Percentiles rank a stretch among this genome's conserved stretches.
These are phyloP conservation scores for Allacma fusca DNA, from an alignment of 2,888 invertebrate species.

Conservation along the genomic window DNA sequence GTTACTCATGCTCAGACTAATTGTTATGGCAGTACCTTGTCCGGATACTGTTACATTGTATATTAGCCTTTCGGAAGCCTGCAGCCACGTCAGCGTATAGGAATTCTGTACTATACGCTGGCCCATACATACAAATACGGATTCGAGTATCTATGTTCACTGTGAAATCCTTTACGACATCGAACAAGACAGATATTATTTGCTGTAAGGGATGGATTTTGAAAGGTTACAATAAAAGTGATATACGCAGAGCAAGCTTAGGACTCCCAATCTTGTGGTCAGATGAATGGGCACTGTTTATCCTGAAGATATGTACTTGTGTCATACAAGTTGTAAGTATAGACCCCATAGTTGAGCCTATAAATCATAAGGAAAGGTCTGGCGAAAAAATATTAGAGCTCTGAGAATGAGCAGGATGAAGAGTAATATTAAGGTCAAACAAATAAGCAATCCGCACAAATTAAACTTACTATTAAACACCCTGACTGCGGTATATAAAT, in stretches of 20 bases:
- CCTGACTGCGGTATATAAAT: too few relatives aligned
- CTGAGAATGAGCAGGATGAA: not conserved
- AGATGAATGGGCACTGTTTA: not conserved
- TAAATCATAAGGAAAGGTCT: not conserved
- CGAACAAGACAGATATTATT: not conserved
- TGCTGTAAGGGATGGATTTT: conserved; percentile 8
- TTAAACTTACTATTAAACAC: too few relatives aligned
- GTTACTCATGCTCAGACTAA: too few relatives aligned
- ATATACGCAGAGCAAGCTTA: not conserved
- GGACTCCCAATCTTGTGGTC: not conserved
- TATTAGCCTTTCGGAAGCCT: too few relatives aligned
- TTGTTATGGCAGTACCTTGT: too few relatives aligned
- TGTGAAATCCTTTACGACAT: too few relatives aligned
- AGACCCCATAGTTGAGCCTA: not conserved
- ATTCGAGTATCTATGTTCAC: too few relatives aligned
- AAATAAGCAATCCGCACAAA: not conserved
- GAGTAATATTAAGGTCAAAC: conserved; percentile 4
- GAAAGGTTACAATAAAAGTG: conserved; percentile 11
- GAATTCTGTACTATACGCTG: too few relatives aligned
- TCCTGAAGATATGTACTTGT: not conserved
- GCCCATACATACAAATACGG: too few relatives aligned
- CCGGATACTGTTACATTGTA: too few relatives aligned
- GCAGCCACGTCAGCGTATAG: too few relatives aligned
- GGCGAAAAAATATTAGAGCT: not conserved
- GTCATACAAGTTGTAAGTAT: not conserved